A percentile compares a stretch with the other conserved stretches of the same genome.
These are phyloP conservation scores for Saccostrea glomerata DNA, from an alignment of 1,140 invertebrate genomes.

Conservation along the genomic window DNA sequence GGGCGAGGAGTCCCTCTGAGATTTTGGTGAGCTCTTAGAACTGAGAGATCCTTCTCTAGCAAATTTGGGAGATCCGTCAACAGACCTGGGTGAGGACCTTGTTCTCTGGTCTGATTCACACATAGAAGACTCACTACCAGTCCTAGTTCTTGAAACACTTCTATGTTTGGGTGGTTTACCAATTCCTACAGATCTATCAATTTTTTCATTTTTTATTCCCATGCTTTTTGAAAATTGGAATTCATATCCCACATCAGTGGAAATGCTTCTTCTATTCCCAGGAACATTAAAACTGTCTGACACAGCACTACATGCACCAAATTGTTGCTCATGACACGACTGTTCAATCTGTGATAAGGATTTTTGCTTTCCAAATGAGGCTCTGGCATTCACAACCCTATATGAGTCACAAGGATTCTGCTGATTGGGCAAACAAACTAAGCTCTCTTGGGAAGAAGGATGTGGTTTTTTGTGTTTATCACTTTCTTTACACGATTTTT, in stretches of 20 bases:
- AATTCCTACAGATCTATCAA: constrained; percentile 41
- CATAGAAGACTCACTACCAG: constrained; percentile 73
- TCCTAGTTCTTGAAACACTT: constrained; percentile 62
- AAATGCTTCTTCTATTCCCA: constrained; percentile 53
- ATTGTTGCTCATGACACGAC: neutral
- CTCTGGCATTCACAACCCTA: constrained; percentile 41
- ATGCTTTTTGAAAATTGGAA: constrained; percentile 41
- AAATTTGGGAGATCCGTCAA: constrained; percentile 53
- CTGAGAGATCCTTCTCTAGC: constrained; percentile 38
- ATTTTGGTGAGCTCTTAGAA: constrained; percentile 43
- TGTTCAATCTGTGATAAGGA: constrained; percentile 49
- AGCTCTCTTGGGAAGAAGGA: constrained; percentile 35
- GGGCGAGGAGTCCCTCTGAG: constrained; percentile 42
- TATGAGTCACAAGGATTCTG: neutral
- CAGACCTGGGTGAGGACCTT: constrained; percentile 55
- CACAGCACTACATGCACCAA: constrained; percentile 7
- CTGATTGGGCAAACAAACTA: constrained; percentile 20
- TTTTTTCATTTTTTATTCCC: constrained; percentile 22
- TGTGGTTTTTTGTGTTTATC: neutral
- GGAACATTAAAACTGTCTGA: constrained; percentile 40
- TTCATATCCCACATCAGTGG: constrained; percentile 53
- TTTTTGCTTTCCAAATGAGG: constrained; percentile 46
- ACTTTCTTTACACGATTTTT: constrained; percentile 58
- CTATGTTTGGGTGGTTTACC: constrained; percentile 68
- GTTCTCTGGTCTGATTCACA: constrained; percentile 65